phyloP scores from a whole-genome alignment of 2,797 vertebrate genomes.

The Amblyraja radiata region DNA sequence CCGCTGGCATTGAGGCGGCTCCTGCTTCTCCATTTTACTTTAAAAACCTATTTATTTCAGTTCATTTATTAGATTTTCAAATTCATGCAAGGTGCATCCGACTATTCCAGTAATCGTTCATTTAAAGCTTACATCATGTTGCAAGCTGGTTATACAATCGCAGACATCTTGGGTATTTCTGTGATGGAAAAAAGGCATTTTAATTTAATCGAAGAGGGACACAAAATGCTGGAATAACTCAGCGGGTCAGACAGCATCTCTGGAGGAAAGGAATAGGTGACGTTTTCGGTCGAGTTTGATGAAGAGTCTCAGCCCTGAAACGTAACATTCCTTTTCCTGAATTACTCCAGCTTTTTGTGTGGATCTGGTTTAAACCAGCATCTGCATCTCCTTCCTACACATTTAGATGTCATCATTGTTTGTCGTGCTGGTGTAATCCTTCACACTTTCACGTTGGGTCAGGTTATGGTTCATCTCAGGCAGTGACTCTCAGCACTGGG shows the following conservation, averaged over 20 bases:
- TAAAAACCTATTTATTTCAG: conserved; percentile 6
- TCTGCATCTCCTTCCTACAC: too few species aligned
- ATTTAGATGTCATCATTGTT: neutral
- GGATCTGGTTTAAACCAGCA: too few species aligned
- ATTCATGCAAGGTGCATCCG: neutral
- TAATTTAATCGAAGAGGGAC: neutral
- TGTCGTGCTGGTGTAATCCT: neutral
- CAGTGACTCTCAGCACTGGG: neutral
- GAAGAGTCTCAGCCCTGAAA: too few species aligned
- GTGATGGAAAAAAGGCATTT: neutral
- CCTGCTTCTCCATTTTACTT: conserved; percentile 19
- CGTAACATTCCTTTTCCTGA: too few species aligned
- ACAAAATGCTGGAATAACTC: too few species aligned
- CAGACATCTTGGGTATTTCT: neutral
- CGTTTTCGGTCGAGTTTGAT: too few species aligned
- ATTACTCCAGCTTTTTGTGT: too few species aligned
- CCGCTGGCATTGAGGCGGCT: neutral
- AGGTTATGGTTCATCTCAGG: neutral
- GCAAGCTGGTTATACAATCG: neutral
- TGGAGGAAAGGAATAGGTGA: too few species aligned
- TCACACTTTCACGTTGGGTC: neutral
- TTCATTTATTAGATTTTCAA: neutral
- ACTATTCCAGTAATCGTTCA: neutral
- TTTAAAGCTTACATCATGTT: neutral
- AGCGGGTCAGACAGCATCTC: too few species aligned